Evolutionary conservation across 2,113 vertebrate species (phyloP).

Genomic region (Kryptolebias marmoratus): DNA sequence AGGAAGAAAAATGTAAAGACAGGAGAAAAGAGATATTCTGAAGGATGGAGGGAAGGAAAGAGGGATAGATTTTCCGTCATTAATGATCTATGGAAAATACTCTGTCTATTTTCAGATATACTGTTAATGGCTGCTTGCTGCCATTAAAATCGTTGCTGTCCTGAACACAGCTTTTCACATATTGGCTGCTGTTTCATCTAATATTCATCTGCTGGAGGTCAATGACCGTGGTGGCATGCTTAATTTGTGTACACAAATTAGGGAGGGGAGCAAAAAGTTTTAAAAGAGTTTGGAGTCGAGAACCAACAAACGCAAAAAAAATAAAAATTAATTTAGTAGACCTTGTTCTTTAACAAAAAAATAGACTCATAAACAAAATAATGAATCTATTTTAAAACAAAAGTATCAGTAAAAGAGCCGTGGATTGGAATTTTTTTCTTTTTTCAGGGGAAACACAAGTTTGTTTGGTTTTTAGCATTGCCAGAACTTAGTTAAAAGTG

Average conservation of each 20-base stretch:
- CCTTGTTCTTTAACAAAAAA: not conserved
- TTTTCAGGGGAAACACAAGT: conserved; percentile 3
- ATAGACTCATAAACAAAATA: not conserved
- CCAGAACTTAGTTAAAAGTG: conserved; percentile 11
- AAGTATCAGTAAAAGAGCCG: not conserved
- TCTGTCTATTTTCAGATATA: conserved; percentile 83
- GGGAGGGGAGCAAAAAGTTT: conserved; percentile 35
- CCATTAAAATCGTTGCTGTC: conserved; percentile 82
- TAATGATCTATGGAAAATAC: conserved; percentile 84
- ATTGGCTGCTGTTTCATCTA: conserved; percentile 80
- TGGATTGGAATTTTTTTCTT: not conserved
- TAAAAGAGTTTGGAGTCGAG: conserved; percentile 19
- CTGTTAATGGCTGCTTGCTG: conserved; percentile 82
- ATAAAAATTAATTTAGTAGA: conserved; percentile 3
- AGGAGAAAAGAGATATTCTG: conserved; percentile 66
- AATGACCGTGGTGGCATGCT: conserved; percentile 64
- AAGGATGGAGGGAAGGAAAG: conserved; percentile 68
- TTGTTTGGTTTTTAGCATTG: conserved; percentile 11
- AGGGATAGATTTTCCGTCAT: conserved; percentile 82
- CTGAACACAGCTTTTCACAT: conserved; percentile 78
- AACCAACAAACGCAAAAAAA: conserved; percentile 16
- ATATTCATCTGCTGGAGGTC: conserved; percentile 79
- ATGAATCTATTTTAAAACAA: not conserved
- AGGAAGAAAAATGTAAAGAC: conserved; percentile 57
- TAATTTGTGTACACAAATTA: conserved; percentile 65